Percentiles rank a stretch among this genome's conserved stretches.
Conservation (phyloP, 2,797 vertebrate genomes). For the Acipenser transmontanus region DNA sequence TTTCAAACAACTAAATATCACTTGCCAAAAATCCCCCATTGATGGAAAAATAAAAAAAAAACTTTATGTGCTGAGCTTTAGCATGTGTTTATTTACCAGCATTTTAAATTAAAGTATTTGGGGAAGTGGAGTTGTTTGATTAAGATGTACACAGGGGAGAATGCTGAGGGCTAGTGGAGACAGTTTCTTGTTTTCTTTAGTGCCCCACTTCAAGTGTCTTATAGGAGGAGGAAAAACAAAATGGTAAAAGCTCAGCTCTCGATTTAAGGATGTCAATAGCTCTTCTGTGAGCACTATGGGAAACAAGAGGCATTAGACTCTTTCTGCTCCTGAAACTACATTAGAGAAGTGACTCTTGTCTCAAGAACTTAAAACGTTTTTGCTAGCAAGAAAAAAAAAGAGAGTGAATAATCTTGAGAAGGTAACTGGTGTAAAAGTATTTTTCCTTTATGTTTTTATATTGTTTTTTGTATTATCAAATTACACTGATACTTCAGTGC, state of each 20-base stretch:
- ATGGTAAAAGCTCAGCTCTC: conserved; percentile 48
- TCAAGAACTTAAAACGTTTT: conserved; percentile 55
- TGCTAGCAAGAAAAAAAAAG: conserved; percentile 29
- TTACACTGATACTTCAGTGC: too few species aligned
- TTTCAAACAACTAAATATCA: too few species aligned
- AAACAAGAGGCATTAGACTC: conserved; percentile 52
- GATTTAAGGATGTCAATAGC: conserved; percentile 58
- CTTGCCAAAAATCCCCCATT: too few species aligned
- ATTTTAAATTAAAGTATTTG: neutral
- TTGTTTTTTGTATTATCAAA: too few species aligned
- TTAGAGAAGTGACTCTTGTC: conserved; percentile 65
- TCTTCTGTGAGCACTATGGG: conserved; percentile 58
- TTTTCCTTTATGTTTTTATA: too few species aligned
- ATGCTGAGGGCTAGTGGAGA: conserved; percentile 19
- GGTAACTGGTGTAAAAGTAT: too few species aligned
- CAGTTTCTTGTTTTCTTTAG: conserved; percentile 18
- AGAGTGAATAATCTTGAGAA: neutral
- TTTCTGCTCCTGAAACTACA: conserved; percentile 48
- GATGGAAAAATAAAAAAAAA: too few species aligned
- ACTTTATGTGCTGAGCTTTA: too few species aligned
- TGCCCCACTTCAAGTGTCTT: conserved; percentile 43
- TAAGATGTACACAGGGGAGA: neutral
- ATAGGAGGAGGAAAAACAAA: conserved; percentile 40
- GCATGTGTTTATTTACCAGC: too few species aligned
- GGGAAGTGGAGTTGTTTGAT: neutral